Evolutionary conservation across 2,888 invertebrate genomes (phyloP).

Genomic region (Clistopyga incitator): DNA sequence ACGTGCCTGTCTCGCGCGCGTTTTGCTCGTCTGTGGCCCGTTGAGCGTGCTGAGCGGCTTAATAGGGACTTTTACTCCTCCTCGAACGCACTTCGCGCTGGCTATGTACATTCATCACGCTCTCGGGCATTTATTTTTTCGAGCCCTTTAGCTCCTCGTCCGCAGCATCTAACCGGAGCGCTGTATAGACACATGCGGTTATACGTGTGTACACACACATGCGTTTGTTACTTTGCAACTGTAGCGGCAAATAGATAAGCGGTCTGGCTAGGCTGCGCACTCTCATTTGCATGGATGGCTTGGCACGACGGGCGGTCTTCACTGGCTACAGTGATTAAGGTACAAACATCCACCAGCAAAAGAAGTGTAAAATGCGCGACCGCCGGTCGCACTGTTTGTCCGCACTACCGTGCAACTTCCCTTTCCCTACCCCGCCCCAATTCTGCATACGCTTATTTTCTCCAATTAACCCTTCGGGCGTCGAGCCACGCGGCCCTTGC

Average conservation of each 20-base stretch:
- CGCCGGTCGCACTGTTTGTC: constrained; percentile 21
- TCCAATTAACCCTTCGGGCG: constrained; percentile 83
- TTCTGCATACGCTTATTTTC: constrained; percentile 77
- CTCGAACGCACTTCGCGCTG: constrained; percentile 69
- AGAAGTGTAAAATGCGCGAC: constrained; percentile 32
- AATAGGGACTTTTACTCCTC: constrained; percentile 77
- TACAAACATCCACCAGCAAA: neutral
- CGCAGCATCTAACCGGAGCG: constrained; percentile 49
- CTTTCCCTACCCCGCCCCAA: no score
- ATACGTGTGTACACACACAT: constrained; percentile 20
- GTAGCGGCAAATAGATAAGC: constrained; percentile 73
- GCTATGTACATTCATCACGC: constrained; percentile 62
- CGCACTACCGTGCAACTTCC: constrained; percentile 55
- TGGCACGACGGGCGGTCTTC: constrained; percentile 72
- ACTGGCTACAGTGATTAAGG: constrained; percentile 41
- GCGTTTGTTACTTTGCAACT: constrained; percentile 37
- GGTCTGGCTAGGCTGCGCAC: constrained; percentile 58
- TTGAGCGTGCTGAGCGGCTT: constrained; percentile 73
- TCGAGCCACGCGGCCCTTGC: constrained; percentile 79
- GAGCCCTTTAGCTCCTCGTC: constrained; percentile 65
- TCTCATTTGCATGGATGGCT: constrained; percentile 79
- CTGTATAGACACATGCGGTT: neutral
- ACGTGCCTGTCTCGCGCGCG: constrained; percentile 74
- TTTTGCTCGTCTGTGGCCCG: constrained; percentile 75
- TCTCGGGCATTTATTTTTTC: constrained; percentile 66